These are phyloP conservation scores for Dorcus parallelipipedus DNA, from an alignment of 2,888 invertebrate genomes.

Conservation along the genomic window DNA sequence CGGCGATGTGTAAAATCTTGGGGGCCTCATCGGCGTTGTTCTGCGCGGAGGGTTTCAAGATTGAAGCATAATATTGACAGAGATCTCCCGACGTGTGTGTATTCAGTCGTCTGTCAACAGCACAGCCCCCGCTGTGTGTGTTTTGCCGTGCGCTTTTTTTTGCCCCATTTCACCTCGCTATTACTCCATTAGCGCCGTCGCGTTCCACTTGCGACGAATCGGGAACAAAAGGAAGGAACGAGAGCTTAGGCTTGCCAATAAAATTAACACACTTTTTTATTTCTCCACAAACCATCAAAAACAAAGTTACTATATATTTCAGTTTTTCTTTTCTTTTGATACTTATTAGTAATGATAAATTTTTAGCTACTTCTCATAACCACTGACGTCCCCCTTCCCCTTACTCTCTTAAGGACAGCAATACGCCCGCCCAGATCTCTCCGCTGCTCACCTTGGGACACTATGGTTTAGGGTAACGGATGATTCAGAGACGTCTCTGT, in stretches of 20 bases:
- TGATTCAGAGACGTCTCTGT: no score
- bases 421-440: no score
- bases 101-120: slow-evolving; percentile 35
- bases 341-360: no score
- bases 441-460: no score
- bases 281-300: no score
- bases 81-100: slow-evolving; percentile 35
- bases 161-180: slow-evolving; percentile 13
- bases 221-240: not conserved
- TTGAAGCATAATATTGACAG: slow-evolving; percentile 42
- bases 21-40: slow-evolving; percentile 27
- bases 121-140: slow-evolving; percentile 20
- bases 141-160: slow-evolving; percentile 10
- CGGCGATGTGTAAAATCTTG: slow-evolving; percentile 3
- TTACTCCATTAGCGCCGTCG: slow-evolving; percentile 16
- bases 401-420: no score
- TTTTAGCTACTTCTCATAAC: no score
- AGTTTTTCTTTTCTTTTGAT: no score
- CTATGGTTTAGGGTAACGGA: no score
- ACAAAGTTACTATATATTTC: no score
- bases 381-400: no score
- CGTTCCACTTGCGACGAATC: not conserved
- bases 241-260: slow-evolving; percentile 2
- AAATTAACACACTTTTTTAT: not conserved
- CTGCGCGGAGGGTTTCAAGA: slow-evolving; percentile 32